A percentile compares a stretch with the other conserved stretches of the same genome.
Evolutionary conservation across 2,888 invertebrate genomes (phyloP).

Genomic region (Drosophila ezoana): DNA sequence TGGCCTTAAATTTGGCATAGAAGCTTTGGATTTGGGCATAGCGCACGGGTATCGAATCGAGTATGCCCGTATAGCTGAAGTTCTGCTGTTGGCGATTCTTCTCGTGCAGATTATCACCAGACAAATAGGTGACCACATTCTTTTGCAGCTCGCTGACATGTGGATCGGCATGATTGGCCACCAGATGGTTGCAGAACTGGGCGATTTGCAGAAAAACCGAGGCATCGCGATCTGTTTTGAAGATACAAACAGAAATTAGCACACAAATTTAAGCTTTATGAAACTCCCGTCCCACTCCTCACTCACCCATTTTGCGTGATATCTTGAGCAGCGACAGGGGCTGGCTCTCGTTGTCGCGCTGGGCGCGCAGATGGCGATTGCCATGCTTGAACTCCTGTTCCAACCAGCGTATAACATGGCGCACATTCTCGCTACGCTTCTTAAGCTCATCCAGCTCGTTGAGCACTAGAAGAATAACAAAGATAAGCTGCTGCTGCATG

Average conservation of each 20-base stretch:
- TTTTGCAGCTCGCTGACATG: slow-evolving; percentile 83
- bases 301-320: slow-evolving; percentile 91
- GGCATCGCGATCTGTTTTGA: slow-evolving; percentile 83
- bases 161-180: slow-evolving; percentile 86
- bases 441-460: slow-evolving; percentile 95
- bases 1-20: slow-evolving; percentile 93
- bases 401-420: slow-evolving; percentile 97
- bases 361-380: slow-evolving; percentile 94
- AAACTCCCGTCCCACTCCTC: neutral
- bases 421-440: slow-evolving; percentile 92
- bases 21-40: slow-evolving; percentile 93
- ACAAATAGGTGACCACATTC: slow-evolving; percentile 91
- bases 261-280: too few relatives aligned
- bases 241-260: too few relatives aligned
- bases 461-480: slow-evolving; percentile 88
- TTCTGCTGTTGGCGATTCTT: slow-evolving; percentile 85
- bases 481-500: neutral
- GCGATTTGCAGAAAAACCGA: slow-evolving; percentile 84
- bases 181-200: slow-evolving; percentile 85
- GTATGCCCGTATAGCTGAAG: slow-evolving; percentile 91
- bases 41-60: slow-evolving; percentile 92
- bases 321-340: slow-evolving; percentile 90
- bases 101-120: slow-evolving; percentile 86
- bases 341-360: slow-evolving; percentile 92
- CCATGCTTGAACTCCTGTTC: slow-evolving; percentile 94